Percentiles rank a stretch among this genome's conserved stretches.
Evolutionary conservation across 2,113 vertebrate genomes (phyloP).

Genomic region (Callithrix jacchus): DNA sequence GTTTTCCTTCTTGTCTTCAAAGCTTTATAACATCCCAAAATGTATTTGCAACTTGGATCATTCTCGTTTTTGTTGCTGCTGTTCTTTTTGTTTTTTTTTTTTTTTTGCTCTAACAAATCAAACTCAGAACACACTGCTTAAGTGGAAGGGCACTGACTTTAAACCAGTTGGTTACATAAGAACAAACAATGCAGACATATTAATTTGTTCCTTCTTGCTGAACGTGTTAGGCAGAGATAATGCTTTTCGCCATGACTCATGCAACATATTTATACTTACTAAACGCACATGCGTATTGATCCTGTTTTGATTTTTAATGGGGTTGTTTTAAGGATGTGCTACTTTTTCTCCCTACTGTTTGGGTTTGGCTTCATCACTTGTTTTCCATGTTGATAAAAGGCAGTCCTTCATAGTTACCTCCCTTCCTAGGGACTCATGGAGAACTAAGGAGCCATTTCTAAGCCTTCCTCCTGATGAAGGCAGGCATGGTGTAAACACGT

Average conservation of each 20-base stretch:
- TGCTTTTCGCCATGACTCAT: background rate
- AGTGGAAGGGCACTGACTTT: background rate
- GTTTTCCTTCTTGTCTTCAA: background rate
- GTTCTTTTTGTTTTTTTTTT: background rate
- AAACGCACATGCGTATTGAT: background rate
- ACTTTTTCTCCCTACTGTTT: background rate
- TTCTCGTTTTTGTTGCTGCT: background rate
- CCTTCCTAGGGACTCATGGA: background rate
- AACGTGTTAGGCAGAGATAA: background rate
- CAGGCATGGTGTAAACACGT: background rate
- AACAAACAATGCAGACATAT: background rate
- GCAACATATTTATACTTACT: background rate
- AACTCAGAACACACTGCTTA: constrained; percentile 19
- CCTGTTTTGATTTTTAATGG: background rate
- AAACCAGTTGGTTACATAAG: background rate
- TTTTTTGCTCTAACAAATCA: background rate
- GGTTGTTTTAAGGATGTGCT: background rate
- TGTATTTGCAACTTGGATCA: background rate
- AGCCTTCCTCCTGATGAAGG: background rate
- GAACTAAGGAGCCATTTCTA: background rate
- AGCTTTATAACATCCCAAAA: background rate
- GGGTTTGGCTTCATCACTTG: background rate
- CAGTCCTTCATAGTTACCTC: background rate
- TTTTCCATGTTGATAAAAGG: background rate
- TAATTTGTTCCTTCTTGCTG: constrained; percentile 44